Conservation (phyloP, 2,113 vertebrate species). For the Brachirus orientalis region DNA sequence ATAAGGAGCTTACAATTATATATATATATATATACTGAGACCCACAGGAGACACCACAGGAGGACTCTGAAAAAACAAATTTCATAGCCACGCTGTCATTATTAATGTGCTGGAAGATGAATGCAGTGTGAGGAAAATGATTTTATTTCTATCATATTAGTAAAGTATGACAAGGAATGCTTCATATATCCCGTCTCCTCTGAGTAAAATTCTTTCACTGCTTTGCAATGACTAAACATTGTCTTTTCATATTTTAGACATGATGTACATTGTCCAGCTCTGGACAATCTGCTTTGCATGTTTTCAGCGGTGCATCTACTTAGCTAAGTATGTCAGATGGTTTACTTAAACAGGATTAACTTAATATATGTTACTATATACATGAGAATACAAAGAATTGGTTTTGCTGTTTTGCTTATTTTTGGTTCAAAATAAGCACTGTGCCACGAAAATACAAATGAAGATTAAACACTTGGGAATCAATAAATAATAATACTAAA, state of each 20-base stretch:
- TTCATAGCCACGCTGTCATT: slow-evolving; percentile 2
- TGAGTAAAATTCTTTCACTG: too few species aligned
- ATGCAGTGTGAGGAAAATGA: background rate
- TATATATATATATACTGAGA: too few species aligned
- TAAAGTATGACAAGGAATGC: background rate
- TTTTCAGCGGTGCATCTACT: background rate
- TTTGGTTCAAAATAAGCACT: too few species aligned
- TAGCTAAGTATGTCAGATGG: background rate
- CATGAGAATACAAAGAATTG: too few species aligned
- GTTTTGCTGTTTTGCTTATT: too few species aligned
- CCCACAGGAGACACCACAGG: too few species aligned
- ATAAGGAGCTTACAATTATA: slow-evolving; percentile 59
- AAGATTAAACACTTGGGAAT: too few species aligned
- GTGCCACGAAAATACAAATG: too few species aligned
- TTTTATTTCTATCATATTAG: background rate
- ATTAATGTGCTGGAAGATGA: background rate
- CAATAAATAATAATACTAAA: too few species aligned
- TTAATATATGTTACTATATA: too few species aligned
- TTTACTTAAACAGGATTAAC: too few species aligned
- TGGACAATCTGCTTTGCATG: background rate
- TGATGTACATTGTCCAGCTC: background rate
- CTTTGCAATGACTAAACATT: background rate
- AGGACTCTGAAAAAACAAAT: background rate
- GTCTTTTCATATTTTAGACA: background rate
- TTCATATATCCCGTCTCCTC: background rate